These are phyloP conservation scores for Galbula dea DNA, from an alignment of 2,113 vertebrate species.

Conservation along the genomic window DNA sequence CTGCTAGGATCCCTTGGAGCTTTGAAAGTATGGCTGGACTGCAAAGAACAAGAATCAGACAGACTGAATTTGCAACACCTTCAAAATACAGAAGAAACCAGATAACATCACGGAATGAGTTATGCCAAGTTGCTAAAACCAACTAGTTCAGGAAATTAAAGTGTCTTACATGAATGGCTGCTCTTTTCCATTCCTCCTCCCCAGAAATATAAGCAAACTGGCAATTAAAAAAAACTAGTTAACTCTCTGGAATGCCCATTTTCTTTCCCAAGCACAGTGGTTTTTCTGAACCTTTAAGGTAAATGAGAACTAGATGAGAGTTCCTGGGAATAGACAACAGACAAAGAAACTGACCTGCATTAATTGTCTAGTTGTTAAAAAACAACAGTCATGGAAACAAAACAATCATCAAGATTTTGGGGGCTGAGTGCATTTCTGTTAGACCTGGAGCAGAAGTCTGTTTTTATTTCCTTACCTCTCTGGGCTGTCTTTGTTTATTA, in stretches of 20 bases:
- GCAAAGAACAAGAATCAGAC: conserved; percentile 18
- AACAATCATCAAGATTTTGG: neutral
- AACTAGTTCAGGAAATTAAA: neutral
- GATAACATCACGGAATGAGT: neutral
- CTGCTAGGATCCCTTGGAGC: conserved; percentile 63
- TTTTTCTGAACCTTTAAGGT: neutral
- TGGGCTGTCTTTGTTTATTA: conserved; percentile 74
- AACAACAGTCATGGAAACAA: neutral
- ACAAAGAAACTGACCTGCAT: neutral
- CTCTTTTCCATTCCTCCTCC: neutral
- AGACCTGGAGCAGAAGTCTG: neutral
- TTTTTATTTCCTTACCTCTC: conserved; percentile 71
- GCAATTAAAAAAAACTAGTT: neutral
- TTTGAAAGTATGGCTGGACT: conserved; percentile 71
- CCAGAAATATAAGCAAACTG: neutral
- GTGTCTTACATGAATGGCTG: neutral
- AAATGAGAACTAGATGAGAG: neutral
- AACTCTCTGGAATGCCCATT: neutral
- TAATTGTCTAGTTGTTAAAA: neutral
- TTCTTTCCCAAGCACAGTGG: neutral
- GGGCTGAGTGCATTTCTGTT: neutral
- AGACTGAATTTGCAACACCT: neutral
- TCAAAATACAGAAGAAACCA: neutral
- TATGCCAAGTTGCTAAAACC: neutral
- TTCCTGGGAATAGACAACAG: neutral